Evolutionary conservation across 2,113 vertebrate genomes (phyloP), one percentile per base, ranked within the genome.

Genomic region (Laticauda laticaudata): DNA sequence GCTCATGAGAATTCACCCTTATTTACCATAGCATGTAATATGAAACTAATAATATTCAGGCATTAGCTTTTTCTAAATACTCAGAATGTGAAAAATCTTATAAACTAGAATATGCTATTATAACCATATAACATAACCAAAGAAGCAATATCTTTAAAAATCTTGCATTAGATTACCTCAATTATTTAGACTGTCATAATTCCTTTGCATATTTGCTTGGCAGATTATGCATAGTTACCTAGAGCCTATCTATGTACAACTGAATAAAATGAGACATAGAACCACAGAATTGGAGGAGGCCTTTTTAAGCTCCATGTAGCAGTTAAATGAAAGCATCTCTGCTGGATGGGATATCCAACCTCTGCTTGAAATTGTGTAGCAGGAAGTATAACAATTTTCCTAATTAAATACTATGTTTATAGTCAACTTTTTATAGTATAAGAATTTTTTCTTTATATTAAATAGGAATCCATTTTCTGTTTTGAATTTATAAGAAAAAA

Each of bases 41-140:
- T 21, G 34, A 29, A 88, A 56, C n/a, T 56, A 21, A 10, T 39
- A 90, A 43, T 89, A 15, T 89, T 89, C 57, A 90, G 3, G 59
- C 3, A 51, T 64, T 43, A 54, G 88, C 51, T 55, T 21, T 89
- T 93, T 45, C 92, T 85, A 69, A 95, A 92, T 43, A 55, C 15
- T 56, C 48, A 75, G 23, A 54, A 14, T 54, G 23, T n/a, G 18
- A 29, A 15, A 61, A 53, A 69, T 90, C 8, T 39, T n/a, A 11
- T 48, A 89, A 59, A 26, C 12, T 57, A 45, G 39, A 26, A 11
- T 21, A 43, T 59, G 12, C 2, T 89, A 45, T 61, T 89, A 89
- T 29, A 89, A 45, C 55, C 39, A 48, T 18, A 89, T 20, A 81
- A 39, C 75, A 81, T 43, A 43, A 81, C 18, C 75, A 81, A 81